These are phyloP conservation scores for Microplitis demolitor DNA, from an alignment of 1,140 invertebrate species.

Conservation along the genomic window DNA sequence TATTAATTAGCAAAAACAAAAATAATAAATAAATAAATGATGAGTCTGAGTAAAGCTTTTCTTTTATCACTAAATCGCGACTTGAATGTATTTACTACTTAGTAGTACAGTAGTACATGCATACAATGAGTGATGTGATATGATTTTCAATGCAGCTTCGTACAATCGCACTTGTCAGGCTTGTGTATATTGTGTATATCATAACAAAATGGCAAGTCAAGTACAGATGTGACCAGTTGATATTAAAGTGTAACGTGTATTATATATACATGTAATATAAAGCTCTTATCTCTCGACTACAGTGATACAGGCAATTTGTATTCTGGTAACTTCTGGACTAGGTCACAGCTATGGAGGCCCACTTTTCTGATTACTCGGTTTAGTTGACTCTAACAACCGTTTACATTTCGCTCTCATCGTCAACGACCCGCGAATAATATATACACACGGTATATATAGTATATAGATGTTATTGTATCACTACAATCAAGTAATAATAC, in stretches of 20 bases:
- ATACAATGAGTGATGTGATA: no score
- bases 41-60: no score
- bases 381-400: conserved; percentile 35
- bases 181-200: background rate
- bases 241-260: background rate
- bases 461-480: no score
- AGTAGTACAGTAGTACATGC: no score
- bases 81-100: no score
- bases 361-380: conserved; percentile 56
- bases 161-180: no score
- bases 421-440: conserved; percentile 25
- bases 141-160: no score
- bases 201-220: background rate
- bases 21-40: no score
- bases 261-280: conserved; percentile 13
- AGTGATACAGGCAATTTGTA: conserved; percentile 48
- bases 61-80: no score
- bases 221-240: conserved; percentile 1
- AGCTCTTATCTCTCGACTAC: conserved; percentile 16
- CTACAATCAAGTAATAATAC: no score
- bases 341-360: conserved; percentile 54
- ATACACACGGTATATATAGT: no score
- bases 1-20: no score
- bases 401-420: conserved; percentile 48
- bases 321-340: conserved; percentile 59